Base-by-base conservation (phyloP, 2,888 invertebrate species). In the Matsumyia berberina region DNA sequence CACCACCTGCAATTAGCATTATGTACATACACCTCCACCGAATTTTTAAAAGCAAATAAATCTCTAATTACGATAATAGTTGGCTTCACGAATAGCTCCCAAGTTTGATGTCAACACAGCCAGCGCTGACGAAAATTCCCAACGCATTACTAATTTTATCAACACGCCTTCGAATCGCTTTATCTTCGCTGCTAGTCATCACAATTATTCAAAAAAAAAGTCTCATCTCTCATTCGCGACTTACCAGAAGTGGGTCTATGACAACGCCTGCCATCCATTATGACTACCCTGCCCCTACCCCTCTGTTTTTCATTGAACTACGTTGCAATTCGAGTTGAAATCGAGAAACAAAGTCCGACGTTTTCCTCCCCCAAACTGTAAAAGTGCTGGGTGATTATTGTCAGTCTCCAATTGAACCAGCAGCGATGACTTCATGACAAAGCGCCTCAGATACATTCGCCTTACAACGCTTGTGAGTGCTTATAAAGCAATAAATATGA, bases 401-500 rank as follows among this genome's bases (percentile, higher is more conserved):
- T 62, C 5, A 37, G 24, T 53, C 1, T 24, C 24, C 4, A 55
- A 42, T 42, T 76, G 49, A 58, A 51, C 42, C 8, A 33, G 17
- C 29, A 69, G 35, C 42, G 33, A 51, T 57, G 62, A 46, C 31
- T 78, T n/a, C 35, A 67, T 57, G 39, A 57, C 49, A 19, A 31
- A 64, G 37, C 12, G 39, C 17, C 8, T 39, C 33, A 64, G 29
- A 51, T 53, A 51, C 9, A 66, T 51, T 37, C 17, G 57, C 19
- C n/a, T 62, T 35, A 33, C 15, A 62, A 29, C 73, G 53, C 24
- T 33, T 46, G 42, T n/a, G 17, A 57, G n/a, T 49, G 46, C 64
- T 39, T 24, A 66, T 35, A 42, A 66, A 49, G 64, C 29, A 66
- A 51, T 67, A 70, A 66, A 72, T 24, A 12, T n/a, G 57, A 64